Conservation (phyloP, 2,113 vertebrate genomes). For the Zootoca vivipara region DNA sequence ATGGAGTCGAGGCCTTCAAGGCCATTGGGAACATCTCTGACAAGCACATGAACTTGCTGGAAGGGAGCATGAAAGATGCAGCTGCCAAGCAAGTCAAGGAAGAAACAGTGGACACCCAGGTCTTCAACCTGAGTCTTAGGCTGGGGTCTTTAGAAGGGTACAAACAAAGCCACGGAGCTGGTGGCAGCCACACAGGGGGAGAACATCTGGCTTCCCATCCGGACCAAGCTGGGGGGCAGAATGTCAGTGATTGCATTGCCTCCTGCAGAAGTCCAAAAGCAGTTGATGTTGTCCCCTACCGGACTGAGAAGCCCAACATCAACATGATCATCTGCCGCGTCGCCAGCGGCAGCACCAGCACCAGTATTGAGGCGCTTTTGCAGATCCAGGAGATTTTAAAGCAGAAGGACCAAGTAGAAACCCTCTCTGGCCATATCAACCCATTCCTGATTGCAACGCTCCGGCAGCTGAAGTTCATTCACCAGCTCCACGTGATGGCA, state of each 20-base stretch:
- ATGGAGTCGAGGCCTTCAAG: conserved; percentile 81
- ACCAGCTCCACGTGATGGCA: conserved; percentile 79
- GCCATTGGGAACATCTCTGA: conserved; percentile 81
- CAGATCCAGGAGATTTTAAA: conserved; percentile 84
- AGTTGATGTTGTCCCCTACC: conserved; percentile 78
- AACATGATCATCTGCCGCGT: conserved; percentile 85
- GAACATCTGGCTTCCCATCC: conserved; percentile 70
- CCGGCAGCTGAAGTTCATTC: conserved; percentile 85
- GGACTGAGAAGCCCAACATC: conserved; percentile 80
- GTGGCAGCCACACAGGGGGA: conserved; percentile 73
- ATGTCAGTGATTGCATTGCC: conserved; percentile 67
- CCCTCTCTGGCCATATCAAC: conserved; percentile 86
- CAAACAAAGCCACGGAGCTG: conserved; percentile 76
- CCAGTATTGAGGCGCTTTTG: conserved; percentile 80
- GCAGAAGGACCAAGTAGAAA: conserved; percentile 80
- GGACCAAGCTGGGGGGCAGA: conserved; percentile 74
- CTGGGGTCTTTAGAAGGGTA: conserved; percentile 71
- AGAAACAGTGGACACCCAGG: conserved; percentile 60
- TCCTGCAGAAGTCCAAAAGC: conserved; percentile 74
- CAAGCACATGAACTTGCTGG: conserved; percentile 80
- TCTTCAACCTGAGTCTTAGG: conserved; percentile 66
- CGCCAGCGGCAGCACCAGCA: conserved; percentile 81
- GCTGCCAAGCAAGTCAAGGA: not conserved
- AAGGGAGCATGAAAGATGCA: conserved; percentile 12
- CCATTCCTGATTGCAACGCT: conserved; percentile 85